Percentiles rank a stretch among this genome's conserved stretches.
Evolutionary conservation across 2,113 vertebrate genomes (phyloP).

Genomic region (Microcebus ravelobensis): DNA sequence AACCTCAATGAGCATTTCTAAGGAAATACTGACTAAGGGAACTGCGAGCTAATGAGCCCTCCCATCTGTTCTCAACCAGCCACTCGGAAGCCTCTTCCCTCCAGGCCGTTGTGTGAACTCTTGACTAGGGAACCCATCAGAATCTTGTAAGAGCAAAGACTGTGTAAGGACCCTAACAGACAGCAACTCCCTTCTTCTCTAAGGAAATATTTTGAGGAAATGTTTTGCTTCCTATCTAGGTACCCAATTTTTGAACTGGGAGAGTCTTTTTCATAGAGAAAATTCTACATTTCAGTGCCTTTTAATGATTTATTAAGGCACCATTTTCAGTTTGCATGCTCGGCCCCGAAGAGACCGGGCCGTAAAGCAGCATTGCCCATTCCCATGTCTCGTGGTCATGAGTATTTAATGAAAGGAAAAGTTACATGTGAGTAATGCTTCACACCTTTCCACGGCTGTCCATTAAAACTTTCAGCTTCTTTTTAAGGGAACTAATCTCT

Average conservation of each 20-base stretch:
- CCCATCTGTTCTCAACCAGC: not conserved
- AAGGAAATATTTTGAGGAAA: not conserved
- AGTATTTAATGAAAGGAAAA: not conserved
- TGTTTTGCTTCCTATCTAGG: not conserved
- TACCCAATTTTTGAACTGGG: not conserved
- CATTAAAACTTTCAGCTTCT: not conserved
- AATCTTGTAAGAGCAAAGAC: not conserved
- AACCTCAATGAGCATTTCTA: not conserved
- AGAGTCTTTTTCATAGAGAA: not conserved
- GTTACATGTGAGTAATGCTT: not conserved
- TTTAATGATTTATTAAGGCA: not conserved
- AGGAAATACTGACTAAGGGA: not conserved
- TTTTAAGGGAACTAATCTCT: not conserved
- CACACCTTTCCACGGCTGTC: not conserved
- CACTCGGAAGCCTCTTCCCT: not conserved
- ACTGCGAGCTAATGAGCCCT: not conserved
- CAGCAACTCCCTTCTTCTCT: not conserved
- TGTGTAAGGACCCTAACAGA: not conserved
- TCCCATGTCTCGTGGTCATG: not conserved
- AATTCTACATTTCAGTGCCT: not conserved
- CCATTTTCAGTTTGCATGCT: not conserved
- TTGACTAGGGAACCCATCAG: not conserved
- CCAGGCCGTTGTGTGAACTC: not conserved
- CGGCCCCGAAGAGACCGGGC: not conserved
- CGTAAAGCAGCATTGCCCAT: accelerated